These are phyloP conservation scores for Brevipalpus yothersi DNA, from an alignment of 1,140 invertebrate genomes.

Conservation along the genomic window DNA sequence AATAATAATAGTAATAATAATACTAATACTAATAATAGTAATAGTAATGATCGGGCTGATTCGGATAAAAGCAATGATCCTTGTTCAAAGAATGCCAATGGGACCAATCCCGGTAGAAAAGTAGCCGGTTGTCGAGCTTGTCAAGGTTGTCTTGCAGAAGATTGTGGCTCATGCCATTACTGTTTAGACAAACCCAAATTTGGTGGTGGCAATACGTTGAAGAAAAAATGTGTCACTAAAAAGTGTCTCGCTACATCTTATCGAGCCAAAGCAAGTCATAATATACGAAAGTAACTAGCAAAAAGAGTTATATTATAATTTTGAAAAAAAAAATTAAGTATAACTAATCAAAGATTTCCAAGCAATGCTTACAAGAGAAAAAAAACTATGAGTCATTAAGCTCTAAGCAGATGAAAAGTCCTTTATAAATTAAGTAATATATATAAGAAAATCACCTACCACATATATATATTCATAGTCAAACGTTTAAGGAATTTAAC, in stretches of 20 bases:
- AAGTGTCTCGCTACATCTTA: not conserved
- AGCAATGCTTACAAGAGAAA: no score
- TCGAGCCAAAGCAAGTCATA: not conserved
- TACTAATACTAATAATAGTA: not conserved
- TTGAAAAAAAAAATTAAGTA: no score
- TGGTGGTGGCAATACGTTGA: constrained; percentile 6
- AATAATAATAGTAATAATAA: not conserved
- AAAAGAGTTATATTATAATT: no score
- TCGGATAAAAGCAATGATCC: not conserved
- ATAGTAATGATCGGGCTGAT: not conserved
- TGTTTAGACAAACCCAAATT: constrained; percentile 9
- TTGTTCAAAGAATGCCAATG: not conserved
- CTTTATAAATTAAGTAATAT: no score
- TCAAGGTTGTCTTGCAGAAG: constrained; percentile 4
- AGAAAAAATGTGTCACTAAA: constrained; percentile 5
- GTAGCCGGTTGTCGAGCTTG: constrained; percentile 1
- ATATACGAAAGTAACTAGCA: not conserved
- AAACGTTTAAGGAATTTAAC: no score
- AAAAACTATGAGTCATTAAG: no score
- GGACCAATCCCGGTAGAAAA: not conserved
- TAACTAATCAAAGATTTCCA: no score
- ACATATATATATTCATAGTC: no score
- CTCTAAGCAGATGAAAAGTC: no score
- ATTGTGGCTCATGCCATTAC: constrained; percentile 7
- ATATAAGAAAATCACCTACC: no score